phyloP scores from a whole-genome alignment of 37 sponge, comb jelly and placozoan species.

The Cladorhizidae sp. region DNA sequence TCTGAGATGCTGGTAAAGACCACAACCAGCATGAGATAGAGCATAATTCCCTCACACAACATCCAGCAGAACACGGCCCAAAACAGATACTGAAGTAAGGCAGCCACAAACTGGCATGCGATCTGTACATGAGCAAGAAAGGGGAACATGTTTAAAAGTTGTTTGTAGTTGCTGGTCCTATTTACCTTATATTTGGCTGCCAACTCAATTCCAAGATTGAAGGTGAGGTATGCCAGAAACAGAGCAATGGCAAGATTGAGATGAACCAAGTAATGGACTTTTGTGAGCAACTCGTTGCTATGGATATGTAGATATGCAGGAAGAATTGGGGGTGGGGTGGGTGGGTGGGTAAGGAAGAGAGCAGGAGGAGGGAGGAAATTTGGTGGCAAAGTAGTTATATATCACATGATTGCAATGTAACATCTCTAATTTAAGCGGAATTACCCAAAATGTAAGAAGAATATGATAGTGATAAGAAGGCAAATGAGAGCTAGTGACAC shows the following conservation, averaged over 20 bases:
- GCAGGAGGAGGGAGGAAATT: too few relatives aligned
- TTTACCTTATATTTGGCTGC: not conserved
- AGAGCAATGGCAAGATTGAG: slow-evolving; percentile 59
- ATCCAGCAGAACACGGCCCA: slow-evolving; percentile 68
- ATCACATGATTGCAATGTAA: too few relatives aligned
- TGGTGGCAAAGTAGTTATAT: too few relatives aligned
- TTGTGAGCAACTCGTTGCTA: slow-evolving; percentile 38
- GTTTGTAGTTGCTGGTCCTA: not conserved
- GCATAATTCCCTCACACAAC: slow-evolving; percentile 76
- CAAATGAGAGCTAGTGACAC: slow-evolving; percentile 23
- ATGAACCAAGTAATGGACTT: slow-evolving; percentile 57
- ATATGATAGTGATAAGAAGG: slow-evolving; percentile 20
- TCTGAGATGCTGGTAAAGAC: slow-evolving; percentile 38
- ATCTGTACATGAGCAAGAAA: not conserved
- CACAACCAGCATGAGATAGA: slow-evolving; percentile 54
- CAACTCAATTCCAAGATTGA: slow-evolving; percentile 46
- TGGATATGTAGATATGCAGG: too few relatives aligned
- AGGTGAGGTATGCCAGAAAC: slow-evolving; percentile 26
- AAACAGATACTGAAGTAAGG: slow-evolving; percentile 55
- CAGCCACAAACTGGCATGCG: slow-evolving; percentile 32
- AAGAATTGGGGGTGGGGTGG: too few relatives aligned
- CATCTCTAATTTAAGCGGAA: too few relatives aligned
- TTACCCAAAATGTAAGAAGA: slow-evolving; percentile 41
- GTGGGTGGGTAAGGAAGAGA: too few relatives aligned
- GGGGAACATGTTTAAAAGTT: not conserved